Evolutionary conservation across 2,113 vertebrate genomes (phyloP), one percentile per base, ranked within the genome.

Genomic region (Carettochelys insculpta): DNA sequence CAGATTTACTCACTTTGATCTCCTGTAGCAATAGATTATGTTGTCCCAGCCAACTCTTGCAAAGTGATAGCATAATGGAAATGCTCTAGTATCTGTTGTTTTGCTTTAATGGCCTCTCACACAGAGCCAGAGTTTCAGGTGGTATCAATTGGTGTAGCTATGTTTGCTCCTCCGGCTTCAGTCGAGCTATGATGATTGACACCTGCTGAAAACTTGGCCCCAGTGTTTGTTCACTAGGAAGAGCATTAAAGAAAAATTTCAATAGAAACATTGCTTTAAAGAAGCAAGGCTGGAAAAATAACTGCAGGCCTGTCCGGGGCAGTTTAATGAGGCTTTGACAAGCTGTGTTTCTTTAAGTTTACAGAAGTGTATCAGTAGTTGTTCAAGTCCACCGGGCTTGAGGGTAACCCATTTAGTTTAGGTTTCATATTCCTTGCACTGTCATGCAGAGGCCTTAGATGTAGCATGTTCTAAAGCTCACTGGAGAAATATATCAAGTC

Each of bases 401-500:
- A 56, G 20, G 51, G 24, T 45, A 84, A 82, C 41, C 16, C 79
- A 50, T 79, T 71, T 7, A 27, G 61, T 54, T 13, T 1, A 12
- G 77, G 27, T 41, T 76, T 54, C 48, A 27, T 0, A 0, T 27
- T 16, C 34, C 56, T 51, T 51, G 56, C 0, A 0, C 13, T 65
- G 75, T 80, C 77, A 80, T 45, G 19, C 0, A 45, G 31, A 51
- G 73, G 1, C 8, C 86, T n/a, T 75, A 34, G 86, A 73, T 1
- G 27, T 4, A 47, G 38, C 38, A 11, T 76, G 56, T 31, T 88
- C 54, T 22, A 50, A 11, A 91, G 13, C 51, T 84, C 3, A 1
- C 0, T 1, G 68, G 47, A 65, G 12, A 75, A 48, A 19, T 58
- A 45, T 65, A 71, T 88, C 45, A 3, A 3, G 78, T 24, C 71